Percentiles rank a stretch among this genome's conserved stretches.
phyloP scores from a whole-genome alignment of 2,888 invertebrate species.

The Serripes groenlandicus region DNA sequence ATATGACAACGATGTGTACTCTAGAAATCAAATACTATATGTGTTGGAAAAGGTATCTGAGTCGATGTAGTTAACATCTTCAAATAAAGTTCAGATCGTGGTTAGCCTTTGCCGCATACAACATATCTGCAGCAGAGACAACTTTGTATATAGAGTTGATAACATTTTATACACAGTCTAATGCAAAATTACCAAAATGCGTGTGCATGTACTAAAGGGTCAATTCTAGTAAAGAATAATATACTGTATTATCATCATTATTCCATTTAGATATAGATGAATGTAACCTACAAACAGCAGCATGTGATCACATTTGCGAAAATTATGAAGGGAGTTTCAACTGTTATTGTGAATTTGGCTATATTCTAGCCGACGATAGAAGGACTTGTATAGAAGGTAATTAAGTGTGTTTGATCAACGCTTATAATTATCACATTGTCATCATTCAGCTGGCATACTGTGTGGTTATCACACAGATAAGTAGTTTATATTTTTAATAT shows the following conservation, averaged over 20 bases:
- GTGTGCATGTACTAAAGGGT: not conserved
- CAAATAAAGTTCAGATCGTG: too few relatives aligned
- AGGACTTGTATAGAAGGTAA: conserved; percentile 47
- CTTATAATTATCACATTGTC: not conserved
- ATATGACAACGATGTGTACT: too few relatives aligned
- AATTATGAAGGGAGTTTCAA: conserved; percentile 37
- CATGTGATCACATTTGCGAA: conserved; percentile 49
- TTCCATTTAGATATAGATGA: conserved; percentile 47
- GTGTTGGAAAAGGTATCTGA: too few relatives aligned
- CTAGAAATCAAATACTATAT: too few relatives aligned
- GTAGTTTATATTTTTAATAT: not conserved
- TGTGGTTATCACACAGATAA: not conserved
- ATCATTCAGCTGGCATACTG: not conserved
- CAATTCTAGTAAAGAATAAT: not conserved
- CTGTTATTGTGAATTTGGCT: conserved; percentile 56
- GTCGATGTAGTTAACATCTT: too few relatives aligned
- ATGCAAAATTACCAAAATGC: not conserved
- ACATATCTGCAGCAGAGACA: too few relatives aligned
- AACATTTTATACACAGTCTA: too few relatives aligned
- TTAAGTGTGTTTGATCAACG: not conserved
- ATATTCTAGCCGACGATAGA: conserved; percentile 42
- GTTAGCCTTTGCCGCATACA: too few relatives aligned
- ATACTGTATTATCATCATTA: not conserved
- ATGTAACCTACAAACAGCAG: conserved; percentile 10
- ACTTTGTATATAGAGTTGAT: too few relatives aligned